Evolutionary conservation across 2,888 invertebrate species (phyloP).

Genomic region (Polydrusus cervinus): DNA sequence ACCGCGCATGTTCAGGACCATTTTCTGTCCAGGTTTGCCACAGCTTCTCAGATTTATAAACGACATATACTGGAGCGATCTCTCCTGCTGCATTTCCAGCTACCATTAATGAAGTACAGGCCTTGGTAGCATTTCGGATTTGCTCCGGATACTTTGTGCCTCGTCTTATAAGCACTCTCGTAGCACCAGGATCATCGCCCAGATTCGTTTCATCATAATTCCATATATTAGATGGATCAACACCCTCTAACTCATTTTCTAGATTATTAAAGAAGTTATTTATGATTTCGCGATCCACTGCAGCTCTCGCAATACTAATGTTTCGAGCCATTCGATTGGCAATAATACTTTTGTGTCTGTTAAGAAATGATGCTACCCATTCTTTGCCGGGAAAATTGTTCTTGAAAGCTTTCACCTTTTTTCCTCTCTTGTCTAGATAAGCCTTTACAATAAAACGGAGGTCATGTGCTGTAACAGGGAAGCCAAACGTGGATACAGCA

Average conservation of each 20-base stretch:
- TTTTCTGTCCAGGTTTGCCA: conserved; percentile 48
- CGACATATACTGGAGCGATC: conserved; percentile 61
- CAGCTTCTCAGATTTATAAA: conserved; percentile 57
- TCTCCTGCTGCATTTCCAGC: conserved; percentile 61
- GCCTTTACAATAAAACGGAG: conserved; percentile 30
- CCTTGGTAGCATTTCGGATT: conserved; percentile 60
- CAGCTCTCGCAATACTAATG: conserved; percentile 40
- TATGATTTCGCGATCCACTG: conserved; percentile 45
- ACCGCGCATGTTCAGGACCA: conserved; percentile 49
- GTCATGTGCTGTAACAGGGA: conserved; percentile 33
- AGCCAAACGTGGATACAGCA: conserved; percentile 30
- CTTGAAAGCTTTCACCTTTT: conserved; percentile 31
- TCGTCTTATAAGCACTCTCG: conserved; percentile 45
- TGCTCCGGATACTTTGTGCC: conserved; percentile 60
- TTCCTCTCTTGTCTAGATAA: conserved; percentile 39
- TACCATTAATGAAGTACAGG: conserved; percentile 59
- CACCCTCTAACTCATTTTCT: conserved; percentile 24
- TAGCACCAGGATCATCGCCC: conserved; percentile 62
- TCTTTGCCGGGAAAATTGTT: conserved; percentile 31
- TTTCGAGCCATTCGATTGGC: conserved; percentile 35
- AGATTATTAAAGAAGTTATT: conserved; percentile 44
- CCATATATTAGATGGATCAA: conserved; percentile 48
- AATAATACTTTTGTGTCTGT: conserved; percentile 21
- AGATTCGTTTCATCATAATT: conserved; percentile 58
- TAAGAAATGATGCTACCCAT: conserved; percentile 26